Percentiles rank a stretch among this genome's conserved stretches.
Conservation (phyloP, 2,797 vertebrate species). For the Manis pentadactyla region DNA sequence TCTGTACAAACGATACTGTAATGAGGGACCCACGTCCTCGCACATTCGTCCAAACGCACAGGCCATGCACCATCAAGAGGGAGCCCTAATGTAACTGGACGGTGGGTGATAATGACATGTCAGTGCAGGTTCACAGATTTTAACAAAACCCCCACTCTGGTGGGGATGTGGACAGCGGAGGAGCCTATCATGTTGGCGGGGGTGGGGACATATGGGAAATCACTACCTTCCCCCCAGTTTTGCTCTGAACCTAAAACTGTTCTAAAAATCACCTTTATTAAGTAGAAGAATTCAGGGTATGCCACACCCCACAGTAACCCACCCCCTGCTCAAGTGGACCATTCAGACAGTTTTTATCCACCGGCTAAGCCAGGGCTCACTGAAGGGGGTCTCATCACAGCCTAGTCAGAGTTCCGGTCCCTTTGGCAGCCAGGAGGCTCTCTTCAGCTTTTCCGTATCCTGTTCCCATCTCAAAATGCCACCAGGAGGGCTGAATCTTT, state of each 20-base stretch:
- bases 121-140: rapidly evolving
- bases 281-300: rapidly evolving
- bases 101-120: neutral
- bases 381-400: rapidly evolving
- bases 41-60: neutral
- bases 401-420: rapidly evolving
- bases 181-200: too few species aligned
- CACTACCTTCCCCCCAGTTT: neutral
- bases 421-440: neutral
- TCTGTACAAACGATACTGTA: rapidly evolving
- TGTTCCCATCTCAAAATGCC: neutral
- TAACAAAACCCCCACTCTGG: rapidly evolving
- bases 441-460: neutral
- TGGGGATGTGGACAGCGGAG: rapidly evolving
- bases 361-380: neutral
- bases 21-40: too few species aligned
- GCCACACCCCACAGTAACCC: neutral
- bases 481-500: neutral
- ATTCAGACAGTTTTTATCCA: rapidly evolving
- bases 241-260: neutral
- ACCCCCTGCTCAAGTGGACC: neutral
- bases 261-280: neutral
- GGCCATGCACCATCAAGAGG: neutral
- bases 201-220: neutral
- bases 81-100: neutral